Percentiles rank a stretch among this genome's conserved stretches.
These are phyloP conservation scores for Lapara coniferarum DNA, from an alignment of 2,888 invertebrate genomes.

Conservation along the genomic window DNA sequence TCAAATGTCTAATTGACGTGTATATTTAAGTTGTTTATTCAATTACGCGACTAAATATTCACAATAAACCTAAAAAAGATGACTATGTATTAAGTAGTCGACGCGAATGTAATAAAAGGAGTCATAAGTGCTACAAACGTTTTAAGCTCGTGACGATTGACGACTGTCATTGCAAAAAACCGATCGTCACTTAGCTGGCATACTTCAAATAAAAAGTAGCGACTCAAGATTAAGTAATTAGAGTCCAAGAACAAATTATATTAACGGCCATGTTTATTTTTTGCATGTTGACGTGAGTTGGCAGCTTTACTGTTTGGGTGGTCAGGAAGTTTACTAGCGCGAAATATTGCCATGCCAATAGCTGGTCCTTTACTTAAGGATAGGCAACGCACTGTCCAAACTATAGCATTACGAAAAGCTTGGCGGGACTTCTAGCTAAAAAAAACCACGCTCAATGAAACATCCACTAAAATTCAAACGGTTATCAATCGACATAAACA, in stretches of 20 bases:
- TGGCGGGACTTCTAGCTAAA: too few species aligned
- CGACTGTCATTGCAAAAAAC: conserved; percentile 6
- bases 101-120: not conserved
- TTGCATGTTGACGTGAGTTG: too few species aligned
- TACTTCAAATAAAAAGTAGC: not conserved
- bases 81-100: not conserved
- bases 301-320: too few species aligned
- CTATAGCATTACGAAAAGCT: too few species aligned
- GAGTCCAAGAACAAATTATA: not conserved
- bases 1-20: not conserved
- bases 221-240: not conserved
- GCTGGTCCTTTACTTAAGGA: too few species aligned
- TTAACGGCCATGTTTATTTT: not conserved
- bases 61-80: not conserved
- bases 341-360: too few species aligned
- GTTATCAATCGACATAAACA: too few species aligned
- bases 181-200: not conserved
- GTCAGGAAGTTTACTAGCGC: too few species aligned
- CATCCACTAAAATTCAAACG: too few species aligned
- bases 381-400: too few species aligned
- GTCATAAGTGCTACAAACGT: not conserved
- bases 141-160: not conserved
- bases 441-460: too few species aligned
- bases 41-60: not conserved
- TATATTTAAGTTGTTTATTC: not conserved